Evolutionary conservation across 2,888 invertebrate species (phyloP).

Genomic region (Meliscaeva auricollis): DNA sequence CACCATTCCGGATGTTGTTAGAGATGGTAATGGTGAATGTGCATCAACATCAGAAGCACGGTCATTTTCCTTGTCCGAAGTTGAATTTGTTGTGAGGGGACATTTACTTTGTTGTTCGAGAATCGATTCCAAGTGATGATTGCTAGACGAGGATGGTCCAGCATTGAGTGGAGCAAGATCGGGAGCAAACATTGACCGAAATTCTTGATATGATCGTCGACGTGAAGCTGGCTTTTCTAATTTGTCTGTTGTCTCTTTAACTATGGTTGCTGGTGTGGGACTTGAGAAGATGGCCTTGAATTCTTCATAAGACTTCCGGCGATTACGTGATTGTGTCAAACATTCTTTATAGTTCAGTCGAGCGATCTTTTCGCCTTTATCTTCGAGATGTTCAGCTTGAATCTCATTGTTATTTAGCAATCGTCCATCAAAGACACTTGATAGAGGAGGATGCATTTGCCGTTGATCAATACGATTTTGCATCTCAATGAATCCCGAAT

Average conservation of each 20-base stretch:
- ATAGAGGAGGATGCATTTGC: slow-evolving; percentile 70
- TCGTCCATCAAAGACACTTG: slow-evolving; percentile 60
- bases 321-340: slow-evolving; percentile 83
- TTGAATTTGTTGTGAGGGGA: slow-evolving; percentile 41
- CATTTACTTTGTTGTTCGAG: slow-evolving; percentile 67
- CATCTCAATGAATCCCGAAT: slow-evolving; percentile 84
- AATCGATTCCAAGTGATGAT: slow-evolving; percentile 68
- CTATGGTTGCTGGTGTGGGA: slow-evolving; percentile 10
- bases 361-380: slow-evolving; percentile 81
- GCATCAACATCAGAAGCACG: slow-evolving; percentile 30
- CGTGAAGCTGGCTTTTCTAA: slow-evolving; percentile 78
- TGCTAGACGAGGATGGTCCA: slow-evolving; percentile 56
- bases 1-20: slow-evolving; percentile 7
- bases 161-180: slow-evolving; percentile 39
- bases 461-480: slow-evolving; percentile 81
- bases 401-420: neutral
- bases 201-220: slow-evolving; percentile 79
- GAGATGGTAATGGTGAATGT: slow-evolving; percentile 33
- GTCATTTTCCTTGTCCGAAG: slow-evolving; percentile 77
- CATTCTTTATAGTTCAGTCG: slow-evolving; percentile 83
- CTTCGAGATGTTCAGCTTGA: slow-evolving; percentile 40
- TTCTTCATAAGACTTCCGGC: slow-evolving; percentile 84
- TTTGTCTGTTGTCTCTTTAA: slow-evolving; percentile 58
- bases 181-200: slow-evolving; percentile 71
- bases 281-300: slow-evolving; percentile 83